These are phyloP conservation scores for Metalampra italica DNA, from an alignment of 2,888 invertebrate genomes.

Conservation along the genomic window DNA sequence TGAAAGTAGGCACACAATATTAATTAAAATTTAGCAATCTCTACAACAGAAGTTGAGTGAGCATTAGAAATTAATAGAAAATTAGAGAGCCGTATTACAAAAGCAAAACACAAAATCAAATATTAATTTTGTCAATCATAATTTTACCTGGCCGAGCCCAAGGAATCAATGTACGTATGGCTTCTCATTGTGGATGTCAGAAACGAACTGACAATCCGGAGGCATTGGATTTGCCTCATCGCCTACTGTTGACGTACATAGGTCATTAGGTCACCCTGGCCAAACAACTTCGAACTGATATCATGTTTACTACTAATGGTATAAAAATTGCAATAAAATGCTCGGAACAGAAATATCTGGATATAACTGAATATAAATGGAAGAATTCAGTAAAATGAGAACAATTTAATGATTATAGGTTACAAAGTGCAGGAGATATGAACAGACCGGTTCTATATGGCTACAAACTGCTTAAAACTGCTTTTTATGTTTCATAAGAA, in stretches of 20 bases:
- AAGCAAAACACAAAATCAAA: slow-evolving; percentile 17
- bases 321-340: background rate
- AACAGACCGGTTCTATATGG: slow-evolving; percentile 15
- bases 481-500: slow-evolving; percentile 6
- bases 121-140: slow-evolving; percentile 15
- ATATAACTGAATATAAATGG: slow-evolving; percentile 21
- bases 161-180: slow-evolving; percentile 67
- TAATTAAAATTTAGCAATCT: too few relatives aligned
- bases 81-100: slow-evolving; percentile 28
- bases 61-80: background rate
- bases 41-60: too few relatives aligned
- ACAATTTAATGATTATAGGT: slow-evolving; percentile 23
- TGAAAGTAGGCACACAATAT: background rate
- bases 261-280: slow-evolving; percentile 60
- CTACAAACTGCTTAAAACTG: slow-evolving; percentile 21
- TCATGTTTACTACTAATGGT: slow-evolving; percentile 10
- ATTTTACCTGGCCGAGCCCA: slow-evolving; percentile 73
- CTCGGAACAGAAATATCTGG: slow-evolving; percentile 16
- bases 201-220: slow-evolving; percentile 64
- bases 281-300: slow-evolving; percentile 24
- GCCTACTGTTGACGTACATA: slow-evolving; percentile 71
- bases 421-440: slow-evolving; percentile 34
- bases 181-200: slow-evolving; percentile 74
- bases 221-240: slow-evolving; percentile 71
- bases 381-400: slow-evolving; percentile 16